Base-by-base conservation (phyloP, 2,797 vertebrate genomes). In the Diplodus puntazzo region DNA sequence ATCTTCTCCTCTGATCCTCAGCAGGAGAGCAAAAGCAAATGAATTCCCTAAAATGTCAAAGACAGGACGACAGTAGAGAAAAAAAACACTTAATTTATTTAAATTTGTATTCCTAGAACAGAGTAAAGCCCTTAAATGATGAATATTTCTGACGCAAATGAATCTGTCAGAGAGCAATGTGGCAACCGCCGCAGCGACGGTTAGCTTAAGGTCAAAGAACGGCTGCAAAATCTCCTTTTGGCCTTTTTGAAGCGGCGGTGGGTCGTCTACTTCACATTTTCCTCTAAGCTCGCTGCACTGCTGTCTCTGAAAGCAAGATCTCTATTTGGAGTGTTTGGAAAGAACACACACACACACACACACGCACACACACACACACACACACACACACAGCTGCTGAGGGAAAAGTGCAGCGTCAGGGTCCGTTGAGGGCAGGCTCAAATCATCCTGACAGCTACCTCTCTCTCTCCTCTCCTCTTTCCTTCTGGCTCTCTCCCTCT, bases 361-460 rank as follows among this genome's bases (percentile, higher is more conserved):
- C 84, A 59, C 79, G n/a, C n/a, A n/a, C n/a, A 81, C 69, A 65
- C 62, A 70, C 34, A 72, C 71, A 49, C 69, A 76, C 70, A 73
- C 82, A 66, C 62, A 69, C 63, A 77, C 64, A 81, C 79, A 82
- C 73, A 75, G 62, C 69, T 68, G 77, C 78, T 84, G 16, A 55
- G 80, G 74, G 78, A 88, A 89, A 94, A 94, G 82, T 92, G 92
- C 94, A 88, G 91, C 73, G 93, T 95, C 94, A 94, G 93, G 92
- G 87, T 92, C 89, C 66, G 76, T 55, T 80, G 88, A 90, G 91
- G 92, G 87, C 86, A 78, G 70, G 84, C 84, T 91, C 91, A 93
- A 95, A 95, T 93, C 92, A 92, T 93, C 88, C 87, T 92, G 92
- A 93, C 86, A 89, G 89, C 87, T 85, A 77, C 87, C 85, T 87